Base-by-base conservation (phyloP, 2,113 vertebrate species). In the Pycnonotus jocosus region DNA sequence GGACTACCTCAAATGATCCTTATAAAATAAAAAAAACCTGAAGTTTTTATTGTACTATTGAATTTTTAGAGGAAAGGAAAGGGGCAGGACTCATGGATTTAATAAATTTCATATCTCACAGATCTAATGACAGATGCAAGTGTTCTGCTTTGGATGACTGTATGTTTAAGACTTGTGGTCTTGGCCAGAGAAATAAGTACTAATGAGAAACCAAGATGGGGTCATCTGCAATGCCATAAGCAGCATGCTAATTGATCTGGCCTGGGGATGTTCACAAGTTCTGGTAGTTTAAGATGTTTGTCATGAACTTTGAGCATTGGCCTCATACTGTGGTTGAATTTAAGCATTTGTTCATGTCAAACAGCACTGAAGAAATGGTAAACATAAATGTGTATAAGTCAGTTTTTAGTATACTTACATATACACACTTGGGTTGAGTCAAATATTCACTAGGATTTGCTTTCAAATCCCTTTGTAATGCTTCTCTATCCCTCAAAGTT, bases 1-100 rank as follows among this genome's bases (percentile, higher is more conserved):
- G 88, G 66, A 40, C 54, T 79, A 31, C 91, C 91, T 97, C 72
- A 91, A 94, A 93, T 88, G 68, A 91, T 93, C 62, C 62, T 93
- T 94, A 80, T 53, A 65, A 92, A 97, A 85, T 77, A 92, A 30
- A 65, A 94, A 97, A 86, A 31, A 15, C 7, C 18, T 22, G 0
- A 65, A 60, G 50, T 62, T 97, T 84, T 87, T 80, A 38, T 93
- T 65, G 30, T 65, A 73, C 66, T 95, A 97, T 66, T 88, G 88
- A 95, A 97, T 88, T 91, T 62, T 38, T 68, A 5, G 19, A 42
- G 42, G 30, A 70, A 57, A 62, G 11, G 69, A 76, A 91, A 94
- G 38, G 11, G 13, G 13, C 16, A 54, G 45, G 13, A 16, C 38
- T 81, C 38, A 64, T 23, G 33, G 40, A 47, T 58, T 70, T 37